Percentiles rank a stretch among this genome's conserved stretches.
These are phyloP conservation scores for Psammodynastes pulverulentus DNA, from an alignment of 2,113 vertebrate genomes.

Conservation along the genomic window DNA sequence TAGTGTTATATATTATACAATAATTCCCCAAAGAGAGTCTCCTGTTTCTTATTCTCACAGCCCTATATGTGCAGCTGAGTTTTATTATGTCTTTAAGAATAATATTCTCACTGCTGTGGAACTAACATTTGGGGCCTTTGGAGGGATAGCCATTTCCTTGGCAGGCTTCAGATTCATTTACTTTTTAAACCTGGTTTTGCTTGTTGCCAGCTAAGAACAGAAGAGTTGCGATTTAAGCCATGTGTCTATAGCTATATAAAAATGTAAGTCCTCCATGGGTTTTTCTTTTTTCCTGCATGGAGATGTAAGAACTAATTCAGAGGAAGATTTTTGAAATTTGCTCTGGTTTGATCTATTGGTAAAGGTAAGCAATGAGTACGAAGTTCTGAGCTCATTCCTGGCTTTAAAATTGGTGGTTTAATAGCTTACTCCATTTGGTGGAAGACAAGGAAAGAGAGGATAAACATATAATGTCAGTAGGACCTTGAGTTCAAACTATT, in stretches of 20 bases:
- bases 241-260: not conserved
- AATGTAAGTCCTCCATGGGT: not conserved
- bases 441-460: not conserved
- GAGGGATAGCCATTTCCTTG: not conserved
- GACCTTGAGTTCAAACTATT: not conserved
- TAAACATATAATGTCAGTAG: not conserved
- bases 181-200: not conserved
- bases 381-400: not conserved
- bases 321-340: not conserved
- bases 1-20: not conserved
- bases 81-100: constrained; percentile 2
- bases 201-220: not conserved
- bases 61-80: not conserved
- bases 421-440: not conserved
- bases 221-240: not conserved
- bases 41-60: constrained; percentile 20
- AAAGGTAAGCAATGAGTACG: not conserved
- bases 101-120: not conserved
- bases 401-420: not conserved
- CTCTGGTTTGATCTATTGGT: not conserved
- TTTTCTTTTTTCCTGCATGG: not conserved
- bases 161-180: not conserved
- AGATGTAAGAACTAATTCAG: not conserved
- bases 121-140: constrained; percentile 14
- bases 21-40: constrained; percentile 9